Base-by-base conservation (phyloP, 35 echinoderm and acorn worm genomes). In the Amphiura filiformis region DNA sequence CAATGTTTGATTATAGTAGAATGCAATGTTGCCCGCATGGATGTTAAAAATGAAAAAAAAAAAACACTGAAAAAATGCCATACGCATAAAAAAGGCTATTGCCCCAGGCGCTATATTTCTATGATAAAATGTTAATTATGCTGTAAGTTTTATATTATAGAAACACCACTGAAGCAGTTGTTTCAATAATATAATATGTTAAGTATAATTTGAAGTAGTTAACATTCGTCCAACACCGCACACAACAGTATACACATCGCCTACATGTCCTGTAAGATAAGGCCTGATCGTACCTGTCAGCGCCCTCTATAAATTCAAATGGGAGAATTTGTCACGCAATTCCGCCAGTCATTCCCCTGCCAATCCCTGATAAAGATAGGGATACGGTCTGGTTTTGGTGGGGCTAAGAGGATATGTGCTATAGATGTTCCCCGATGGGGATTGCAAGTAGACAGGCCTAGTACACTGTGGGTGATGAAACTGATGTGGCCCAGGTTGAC, bases 381-480 rank as follows among this genome's bases (percentile, higher is more conserved):
- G 93, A 81, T 91, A 91, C 28, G 94, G 87, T 36, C 86, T 78
- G n/a, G 93, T 56, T 84, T 94, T 39, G 13, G 91, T 95, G 28
- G 96, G 89, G 65, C 93, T 99, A 75, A 99, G 75, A 22, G 96
- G 90, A 40, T 94, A 99, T 0, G 95, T 97, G 75, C 91, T 93
- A 86, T 97, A 97, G 76, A 99, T 92, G 77, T 94, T 94, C 34
- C 96, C 96, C 0, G 96, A 94, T 1, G 96, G 96, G 18, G 96
- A 99, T 9, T 90, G 90, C 34, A 99, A 86, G 35, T 99, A 99
- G 0, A 99, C 90, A 23, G 95, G 91, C 26, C 92, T 32, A 77
- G 84, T 92, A 36, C 85, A 93, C 52, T 90, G 91, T 15, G 96
- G 87, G 20, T 86, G 88, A 44, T 94, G 90, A 13, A 76, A 80